These are phyloP conservation scores for Microtus agrestis DNA, from an alignment of 2,797 vertebrate species.

Conservation along the genomic window DNA sequence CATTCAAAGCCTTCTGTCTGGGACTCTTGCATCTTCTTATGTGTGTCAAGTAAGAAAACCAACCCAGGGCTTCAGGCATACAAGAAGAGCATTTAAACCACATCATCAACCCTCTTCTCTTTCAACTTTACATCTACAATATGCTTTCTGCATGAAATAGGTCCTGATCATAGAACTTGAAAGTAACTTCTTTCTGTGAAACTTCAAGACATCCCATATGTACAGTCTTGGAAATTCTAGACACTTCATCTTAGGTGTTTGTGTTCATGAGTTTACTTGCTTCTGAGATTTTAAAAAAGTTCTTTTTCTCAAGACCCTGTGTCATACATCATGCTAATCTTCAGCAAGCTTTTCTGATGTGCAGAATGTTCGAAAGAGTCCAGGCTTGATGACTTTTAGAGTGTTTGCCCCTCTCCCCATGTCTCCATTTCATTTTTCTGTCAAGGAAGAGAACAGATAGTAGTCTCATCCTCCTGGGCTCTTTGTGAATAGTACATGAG, in stretches of 20 bases:
- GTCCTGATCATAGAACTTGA: background rate
- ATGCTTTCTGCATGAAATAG: constrained; percentile 39
- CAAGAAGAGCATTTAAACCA: background rate
- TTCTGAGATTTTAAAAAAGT: background rate
- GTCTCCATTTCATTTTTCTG: constrained; percentile 28
- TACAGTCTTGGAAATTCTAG: background rate
- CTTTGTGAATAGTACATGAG: background rate
- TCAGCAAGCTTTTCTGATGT: background rate
- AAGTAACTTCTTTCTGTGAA: background rate
- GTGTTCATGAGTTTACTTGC: background rate
- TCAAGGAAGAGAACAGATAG: constrained; percentile 22
- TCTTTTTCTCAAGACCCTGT: background rate
- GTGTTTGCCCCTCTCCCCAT: background rate
- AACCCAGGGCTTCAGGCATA: background rate
- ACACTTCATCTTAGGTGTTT: constrained; percentile 1
- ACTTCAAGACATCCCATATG: background rate
- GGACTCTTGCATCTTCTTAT: background rate
- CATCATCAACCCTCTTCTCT: background rate
- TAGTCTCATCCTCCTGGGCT: background rate
- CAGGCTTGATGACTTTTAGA: background rate
- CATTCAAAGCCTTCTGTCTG: background rate
- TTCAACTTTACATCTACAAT: background rate
- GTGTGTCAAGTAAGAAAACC: background rate
- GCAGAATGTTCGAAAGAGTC: background rate
- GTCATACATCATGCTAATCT: constrained; percentile 40